Base-by-base conservation (phyloP, 2,113 vertebrate genomes). In the Megaceryle maxima region DNA sequence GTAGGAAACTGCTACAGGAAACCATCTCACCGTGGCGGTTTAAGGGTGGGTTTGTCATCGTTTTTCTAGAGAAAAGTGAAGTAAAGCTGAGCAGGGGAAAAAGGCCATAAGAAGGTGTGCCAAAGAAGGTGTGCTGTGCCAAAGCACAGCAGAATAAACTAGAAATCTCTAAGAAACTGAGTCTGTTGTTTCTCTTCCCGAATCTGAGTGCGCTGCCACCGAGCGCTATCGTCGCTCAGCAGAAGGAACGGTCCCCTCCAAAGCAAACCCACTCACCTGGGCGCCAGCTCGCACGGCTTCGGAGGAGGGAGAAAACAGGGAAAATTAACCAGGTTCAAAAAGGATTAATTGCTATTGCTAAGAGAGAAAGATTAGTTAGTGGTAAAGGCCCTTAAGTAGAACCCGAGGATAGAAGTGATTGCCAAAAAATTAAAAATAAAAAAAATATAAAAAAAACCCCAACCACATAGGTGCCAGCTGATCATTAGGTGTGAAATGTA, bases 231-330 rank as follows among this genome's bases (percentile, higher is more conserved):
- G 7, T 44, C 72, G 31, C 39, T 82, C 41, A 87, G 44, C n/a
- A 62, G 79, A 92, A 89, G 48, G 41, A 72, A 68, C 41, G 39
- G 82, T 68, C 8, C 20, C 25, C 25, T 91, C 26, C 75, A 79
- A 96, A 69, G 21, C 22, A 79, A 87, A 96, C 89, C 44, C 33
- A 25, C 33, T 53, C 94, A 53, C 84, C 72, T 81, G 48, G 28
- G 43, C 44, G 73, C 82, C 41, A 85, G 20, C 9, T 89, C 53
- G 84, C 60, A 57, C 4, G 39, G 11, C 16, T 91, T 87, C 82
- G 50, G 44, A 85, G 28, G 10, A 76, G 8, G 10, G 11, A 92
- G 26, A 70, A 91, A 70, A 83, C 39, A 59, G 24, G 10, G 9
- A 87, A 91, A 91, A 82, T 79, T 81, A 69, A 57, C n/a, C 14